Conservation (phyloP, 2,888 invertebrate species). For the Eumerus sabulonum region DNA sequence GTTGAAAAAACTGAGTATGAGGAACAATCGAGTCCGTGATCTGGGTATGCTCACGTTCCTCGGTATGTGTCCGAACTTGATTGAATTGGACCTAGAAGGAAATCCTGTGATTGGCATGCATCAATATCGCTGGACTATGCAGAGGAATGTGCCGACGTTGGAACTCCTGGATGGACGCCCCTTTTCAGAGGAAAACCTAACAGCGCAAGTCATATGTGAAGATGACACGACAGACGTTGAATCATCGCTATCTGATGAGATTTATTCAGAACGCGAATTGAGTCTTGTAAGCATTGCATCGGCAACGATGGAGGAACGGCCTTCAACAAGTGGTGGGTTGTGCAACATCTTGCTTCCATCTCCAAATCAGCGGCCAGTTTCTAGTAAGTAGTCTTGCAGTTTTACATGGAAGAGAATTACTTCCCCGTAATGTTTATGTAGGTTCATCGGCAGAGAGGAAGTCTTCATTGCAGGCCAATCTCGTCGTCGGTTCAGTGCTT, state of each 20-base stretch:
- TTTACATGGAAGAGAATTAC: not conserved
- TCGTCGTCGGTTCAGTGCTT: constrained; percentile 74
- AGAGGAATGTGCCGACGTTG: constrained; percentile 77
- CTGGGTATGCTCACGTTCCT: constrained; percentile 76
- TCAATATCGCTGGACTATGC: constrained; percentile 76
- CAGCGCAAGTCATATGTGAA: not conserved
- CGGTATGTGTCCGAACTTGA: constrained; percentile 79
- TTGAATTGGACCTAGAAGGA: constrained; percentile 80
- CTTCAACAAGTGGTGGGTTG: constrained; percentile 44
- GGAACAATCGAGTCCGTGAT: constrained; percentile 76
- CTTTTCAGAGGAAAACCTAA: constrained; percentile 54
- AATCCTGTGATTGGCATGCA: constrained; percentile 78
- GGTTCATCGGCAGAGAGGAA: constrained; percentile 34
- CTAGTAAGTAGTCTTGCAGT: constrained; percentile 22
- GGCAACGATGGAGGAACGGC: constrained; percentile 39
- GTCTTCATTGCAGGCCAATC: constrained; percentile 70
- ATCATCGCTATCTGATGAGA: constrained; percentile 61
- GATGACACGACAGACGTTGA: constrained; percentile 53
- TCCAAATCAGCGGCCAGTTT: constrained; percentile 30
- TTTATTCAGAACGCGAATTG: constrained; percentile 33
- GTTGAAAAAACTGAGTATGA: constrained; percentile 79
- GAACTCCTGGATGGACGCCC: constrained; percentile 78
- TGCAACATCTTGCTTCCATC: constrained; percentile 37
- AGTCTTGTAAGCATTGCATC: constrained; percentile 57
- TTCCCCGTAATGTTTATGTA: not conserved